These are phyloP conservation scores for Ditylenchus weischeri DNA, from an alignment of 2,888 invertebrate genomes.

Conservation along the genomic window DNA sequence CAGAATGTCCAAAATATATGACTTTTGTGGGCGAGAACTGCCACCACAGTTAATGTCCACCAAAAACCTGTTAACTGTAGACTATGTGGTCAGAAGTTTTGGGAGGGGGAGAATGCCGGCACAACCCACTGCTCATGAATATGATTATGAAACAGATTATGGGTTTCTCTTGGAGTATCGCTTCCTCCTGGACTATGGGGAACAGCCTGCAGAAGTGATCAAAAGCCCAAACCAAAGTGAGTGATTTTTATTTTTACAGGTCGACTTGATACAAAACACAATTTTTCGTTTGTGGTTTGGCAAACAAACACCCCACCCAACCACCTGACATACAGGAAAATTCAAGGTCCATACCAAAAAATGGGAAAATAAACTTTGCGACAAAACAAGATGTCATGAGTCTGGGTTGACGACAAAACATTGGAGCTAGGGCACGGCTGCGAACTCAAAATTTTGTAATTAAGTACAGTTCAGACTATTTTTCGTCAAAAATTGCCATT, in stretches of 20 bases:
- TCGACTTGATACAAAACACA: no score
- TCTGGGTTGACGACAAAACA: no score
- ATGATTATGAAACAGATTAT: slow-evolving; percentile 22
- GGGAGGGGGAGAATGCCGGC: not conserved
- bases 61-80: slow-evolving; percentile 78
- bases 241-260: not conserved
- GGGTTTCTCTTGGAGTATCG: slow-evolving; percentile 40
- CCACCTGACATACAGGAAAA: no score
- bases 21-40: slow-evolving; percentile 75
- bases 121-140: slow-evolving; percentile 24
- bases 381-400: no score
- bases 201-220: slow-evolving; percentile 30
- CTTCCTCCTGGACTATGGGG: slow-evolving; percentile 36
- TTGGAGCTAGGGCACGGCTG: no score
- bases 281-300: no score
- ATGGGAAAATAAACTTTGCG: no score
- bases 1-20: slow-evolving; percentile 79
- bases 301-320: no score
- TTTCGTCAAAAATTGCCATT: no score
- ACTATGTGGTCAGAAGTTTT: slow-evolving; percentile 66
- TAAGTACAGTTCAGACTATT: no score
- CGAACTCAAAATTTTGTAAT: no score
- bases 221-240: slow-evolving; percentile 34
- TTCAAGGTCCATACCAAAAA: no score
- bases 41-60: slow-evolving; percentile 90